phyloP scores from a whole-genome alignment of 1,140 invertebrate species.

The Aporrectodea caliginosa region DNA sequence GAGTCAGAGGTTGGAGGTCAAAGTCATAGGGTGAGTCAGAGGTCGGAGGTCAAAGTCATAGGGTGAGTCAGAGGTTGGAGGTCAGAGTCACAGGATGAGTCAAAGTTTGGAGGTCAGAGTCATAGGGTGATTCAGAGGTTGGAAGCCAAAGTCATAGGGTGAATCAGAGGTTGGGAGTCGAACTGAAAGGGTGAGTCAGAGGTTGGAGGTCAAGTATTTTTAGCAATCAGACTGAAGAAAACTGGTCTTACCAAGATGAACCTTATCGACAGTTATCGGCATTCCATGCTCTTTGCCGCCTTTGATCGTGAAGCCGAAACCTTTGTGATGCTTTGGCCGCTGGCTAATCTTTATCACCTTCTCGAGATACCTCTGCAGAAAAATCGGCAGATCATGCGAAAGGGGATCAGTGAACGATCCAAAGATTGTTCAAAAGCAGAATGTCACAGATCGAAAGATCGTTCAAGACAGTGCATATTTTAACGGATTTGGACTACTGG shows the following conservation, averaged over 20 bases:
- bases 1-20: too few species aligned
- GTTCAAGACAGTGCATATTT: too few species aligned
- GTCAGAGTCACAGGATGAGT: neutral
- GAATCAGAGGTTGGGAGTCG: neutral
- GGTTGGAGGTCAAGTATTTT: neutral
- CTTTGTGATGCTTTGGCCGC: slow-evolving; percentile 44
- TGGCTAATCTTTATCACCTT: slow-evolving; percentile 49
- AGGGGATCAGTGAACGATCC: too few species aligned
- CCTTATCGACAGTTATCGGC: slow-evolving; percentile 45
- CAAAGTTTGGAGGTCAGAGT: neutral
- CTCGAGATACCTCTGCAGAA: slow-evolving; percentile 41
- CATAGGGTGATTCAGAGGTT: neutral
- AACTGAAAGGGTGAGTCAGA: neutral
- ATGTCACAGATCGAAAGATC: too few species aligned
- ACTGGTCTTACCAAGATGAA: slow-evolving; percentile 43
- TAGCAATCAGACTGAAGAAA: neutral
- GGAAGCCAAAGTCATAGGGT: neutral
- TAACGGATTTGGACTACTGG: too few species aligned
- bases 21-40: neutral
- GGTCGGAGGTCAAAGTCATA: neutral
- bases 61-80: neutral
- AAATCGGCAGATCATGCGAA: too few species aligned
- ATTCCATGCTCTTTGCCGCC: slow-evolving; percentile 46
- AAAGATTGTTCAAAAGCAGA: too few species aligned
- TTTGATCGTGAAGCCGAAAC: slow-evolving; percentile 51